Evolutionary conservation across 35 echinoderm and acorn worm species (phyloP), one percentile per base, ranked within the genome.

Genomic region (Heliocidaris tuberculata): DNA sequence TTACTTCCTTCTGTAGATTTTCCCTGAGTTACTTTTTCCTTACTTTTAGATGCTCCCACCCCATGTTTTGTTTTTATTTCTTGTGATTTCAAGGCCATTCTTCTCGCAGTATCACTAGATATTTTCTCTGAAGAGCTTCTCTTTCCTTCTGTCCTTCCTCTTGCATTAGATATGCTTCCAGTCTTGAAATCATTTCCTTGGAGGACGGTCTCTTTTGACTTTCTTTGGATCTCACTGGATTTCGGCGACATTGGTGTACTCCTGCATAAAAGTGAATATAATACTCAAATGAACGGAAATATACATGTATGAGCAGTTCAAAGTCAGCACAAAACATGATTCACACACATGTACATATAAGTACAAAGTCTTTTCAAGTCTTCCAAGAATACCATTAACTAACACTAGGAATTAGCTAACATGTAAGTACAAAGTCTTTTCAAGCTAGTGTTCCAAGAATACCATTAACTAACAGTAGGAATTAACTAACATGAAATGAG

Each of bases 121-220:
- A 19, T 93, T 31, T 48, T 50, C 31, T 92, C 90, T 13, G 42
- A 29, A 49, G 48, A 48, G 32, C 32, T 50, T 48, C 48, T 52
- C 49, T 93, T 89, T 32, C 31, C 32, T 89, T 89, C 91, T 19
- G 6, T 93, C 50, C 91, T 49, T 31, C 48, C 91, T 24, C 50
- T 93, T 56, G 91, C 59, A 6, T 93, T 52, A 10, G 31, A 30
- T 32, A 89, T 16, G 8, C 47, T 48, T 54, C 31, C 91, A 52
- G 17, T 27, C 48, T 93, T 59, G 48, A 93, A 12, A 19, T 93
- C 50, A 19, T 48, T 93, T 6, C 6, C 50, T 32, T 24, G 48
- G 48, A 42, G 32, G 32, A n/a, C 7, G 47, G 91, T 59, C 27
- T 93, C 91, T 93, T 59, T 93, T 5, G 91, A 93, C 50, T 93